A percentile compares a stretch with the other conserved stretches of the same genome.
Evolutionary conservation across 1,140 invertebrate genomes (phyloP).

Genomic region (Sitophilus oryzae): DNA sequence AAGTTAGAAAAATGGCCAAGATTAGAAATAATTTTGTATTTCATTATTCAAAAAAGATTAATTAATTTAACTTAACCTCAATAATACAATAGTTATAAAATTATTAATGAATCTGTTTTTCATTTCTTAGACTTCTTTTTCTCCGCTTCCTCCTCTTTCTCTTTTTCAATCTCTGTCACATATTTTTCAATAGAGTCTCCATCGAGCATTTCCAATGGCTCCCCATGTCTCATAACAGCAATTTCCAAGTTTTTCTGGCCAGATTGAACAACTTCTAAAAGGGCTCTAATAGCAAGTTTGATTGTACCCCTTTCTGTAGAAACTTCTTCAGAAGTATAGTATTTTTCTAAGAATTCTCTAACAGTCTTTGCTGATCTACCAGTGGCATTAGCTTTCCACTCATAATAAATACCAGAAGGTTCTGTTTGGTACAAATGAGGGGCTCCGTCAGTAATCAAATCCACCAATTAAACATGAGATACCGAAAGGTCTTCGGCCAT

Average conservation of each 20-base stretch:
- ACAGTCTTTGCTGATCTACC: conserved; percentile 97
- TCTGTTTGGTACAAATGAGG: conserved; percentile 98
- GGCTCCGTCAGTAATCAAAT: conserved; percentile 94
- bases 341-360: conserved; percentile 97
- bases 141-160: conserved; percentile 96
- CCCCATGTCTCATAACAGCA: conserved; percentile 83
- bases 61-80: background rate
- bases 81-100: background rate
- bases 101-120: conserved; percentile 29
- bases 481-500: conserved; percentile 96
- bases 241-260: conserved; percentile 98
- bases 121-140: conserved; percentile 95
- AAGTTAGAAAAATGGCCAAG: too few species aligned
- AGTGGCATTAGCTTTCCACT: conserved; percentile 99
- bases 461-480: conserved; percentile 97
- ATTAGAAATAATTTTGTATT: too few species aligned
- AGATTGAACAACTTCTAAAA: conserved; percentile 96
- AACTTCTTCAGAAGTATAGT: conserved; percentile 84
- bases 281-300: conserved; percentile 89
- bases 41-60: background rate
- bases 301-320: conserved; percentile 72
- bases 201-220: conserved; percentile 85
- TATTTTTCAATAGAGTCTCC: conserved; percentile 85
- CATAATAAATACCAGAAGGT: conserved; percentile 97
- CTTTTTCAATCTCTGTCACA: conserved; percentile 92